phyloP scores from a whole-genome alignment of 2,797 vertebrate species.

The Coregonus ussuriensis region DNA sequence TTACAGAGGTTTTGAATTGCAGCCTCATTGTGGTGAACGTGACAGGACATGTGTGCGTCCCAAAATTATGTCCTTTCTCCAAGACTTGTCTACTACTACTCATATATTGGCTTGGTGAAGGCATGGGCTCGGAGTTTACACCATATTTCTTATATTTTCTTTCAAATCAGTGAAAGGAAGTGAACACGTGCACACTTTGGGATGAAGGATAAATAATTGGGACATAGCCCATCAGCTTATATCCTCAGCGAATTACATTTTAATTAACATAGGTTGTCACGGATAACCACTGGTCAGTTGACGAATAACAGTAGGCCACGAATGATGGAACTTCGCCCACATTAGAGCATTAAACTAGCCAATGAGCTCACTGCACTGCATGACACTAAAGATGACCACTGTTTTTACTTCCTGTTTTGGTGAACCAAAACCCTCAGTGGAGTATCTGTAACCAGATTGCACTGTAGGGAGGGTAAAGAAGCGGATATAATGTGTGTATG shows the following conservation, averaged over 20 bases:
- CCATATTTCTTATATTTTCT: not conserved
- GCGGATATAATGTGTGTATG: constrained; percentile 12
- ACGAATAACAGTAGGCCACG: not conserved
- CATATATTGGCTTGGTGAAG: not conserved
- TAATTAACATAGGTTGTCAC: not conserved
- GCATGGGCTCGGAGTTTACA: not conserved
- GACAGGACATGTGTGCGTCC: not conserved
- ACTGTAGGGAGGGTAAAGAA: not conserved
- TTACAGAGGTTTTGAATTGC: not conserved
- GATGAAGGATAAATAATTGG: not conserved
- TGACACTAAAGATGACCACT: not conserved
- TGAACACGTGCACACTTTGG: not conserved
- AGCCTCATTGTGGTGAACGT: not conserved
- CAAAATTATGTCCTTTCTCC: not conserved
- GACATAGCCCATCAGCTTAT: not conserved
- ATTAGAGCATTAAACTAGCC: not conserved
- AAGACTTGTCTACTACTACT: not conserved
- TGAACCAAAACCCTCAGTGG: not conserved
- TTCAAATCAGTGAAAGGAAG: not conserved
- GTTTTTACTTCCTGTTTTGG: not conserved
- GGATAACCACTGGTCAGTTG: not conserved
- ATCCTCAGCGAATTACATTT: not conserved
- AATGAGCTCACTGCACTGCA: not conserved
- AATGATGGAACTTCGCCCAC: not conserved
- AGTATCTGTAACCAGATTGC: not conserved